These are phyloP conservation scores for Phlogophora meticulosa DNA, from an alignment of 2,888 invertebrate species.

Conservation along the genomic window DNA sequence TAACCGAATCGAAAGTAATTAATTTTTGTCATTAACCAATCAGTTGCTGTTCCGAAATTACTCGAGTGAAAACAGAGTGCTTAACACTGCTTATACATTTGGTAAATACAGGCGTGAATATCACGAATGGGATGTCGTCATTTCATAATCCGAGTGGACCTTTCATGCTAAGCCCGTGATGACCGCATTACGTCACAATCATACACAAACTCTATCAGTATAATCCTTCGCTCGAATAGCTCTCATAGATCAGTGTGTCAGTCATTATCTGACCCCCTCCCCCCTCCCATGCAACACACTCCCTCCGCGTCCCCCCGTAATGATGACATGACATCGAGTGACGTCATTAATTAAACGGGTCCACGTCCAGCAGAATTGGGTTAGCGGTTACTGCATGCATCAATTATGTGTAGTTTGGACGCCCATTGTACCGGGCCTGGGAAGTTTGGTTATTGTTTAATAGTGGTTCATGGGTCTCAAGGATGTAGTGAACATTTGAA, in stretches of 20 bases:
- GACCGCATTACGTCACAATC: conserved; percentile 28
- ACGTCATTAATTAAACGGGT: conserved; percentile 78
- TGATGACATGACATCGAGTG: conserved; percentile 72
- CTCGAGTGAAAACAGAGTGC: too few relatives aligned
- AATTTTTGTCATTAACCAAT: conserved; percentile 19
- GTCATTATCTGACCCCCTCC: conserved; percentile 62
- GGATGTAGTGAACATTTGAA: background rate
- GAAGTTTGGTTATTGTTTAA: conserved; percentile 37
- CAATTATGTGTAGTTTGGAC: conserved; percentile 60
- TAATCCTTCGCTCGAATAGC: conserved; percentile 46
- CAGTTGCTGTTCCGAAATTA: conserved; percentile 1
- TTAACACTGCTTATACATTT: background rate
- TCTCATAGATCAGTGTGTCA: conserved; percentile 67
- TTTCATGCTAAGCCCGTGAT: background rate
- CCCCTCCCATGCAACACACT: conserved; percentile 4
- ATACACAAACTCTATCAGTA: conserved; percentile 40
- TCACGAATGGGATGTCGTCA: too few relatives aligned
- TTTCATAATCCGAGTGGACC: background rate
- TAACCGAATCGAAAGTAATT: conserved; percentile 29
- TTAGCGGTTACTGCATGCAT: conserved; percentile 68
- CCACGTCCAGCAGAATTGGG: conserved; percentile 68
- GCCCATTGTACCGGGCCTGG: conserved; percentile 46
- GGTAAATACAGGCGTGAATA: background rate
- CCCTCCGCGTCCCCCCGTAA: conserved; percentile 50
- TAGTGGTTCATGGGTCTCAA: background rate